phyloP scores from a whole-genome alignment of 2,888 invertebrate genomes.

The Lepidonotus clava region DNA sequence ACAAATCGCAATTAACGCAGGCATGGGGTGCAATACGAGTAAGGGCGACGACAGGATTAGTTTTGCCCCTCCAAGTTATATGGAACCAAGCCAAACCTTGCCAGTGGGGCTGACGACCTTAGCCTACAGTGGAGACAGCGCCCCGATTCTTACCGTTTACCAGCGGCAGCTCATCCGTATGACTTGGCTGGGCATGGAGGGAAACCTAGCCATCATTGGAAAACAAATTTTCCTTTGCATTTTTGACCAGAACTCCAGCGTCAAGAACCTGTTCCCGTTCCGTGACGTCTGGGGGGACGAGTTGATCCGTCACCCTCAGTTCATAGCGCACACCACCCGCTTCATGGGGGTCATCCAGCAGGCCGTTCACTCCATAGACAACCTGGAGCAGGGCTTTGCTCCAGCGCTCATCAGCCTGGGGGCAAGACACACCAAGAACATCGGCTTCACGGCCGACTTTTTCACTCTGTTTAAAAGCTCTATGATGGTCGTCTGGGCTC shows the following conservation, averaged over 20 bases:
- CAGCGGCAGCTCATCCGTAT: neutral
- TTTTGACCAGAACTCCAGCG: conserved; percentile 11
- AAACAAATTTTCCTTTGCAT: conserved; percentile 40
- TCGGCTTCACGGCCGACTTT: conserved; percentile 19
- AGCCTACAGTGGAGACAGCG: too few relatives aligned
- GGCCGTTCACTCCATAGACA: neutral
- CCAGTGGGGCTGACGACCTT: neutral
- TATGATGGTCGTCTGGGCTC: neutral
- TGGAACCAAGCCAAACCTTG: too few relatives aligned
- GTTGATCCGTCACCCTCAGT: neutral
- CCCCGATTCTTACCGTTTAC: neutral
- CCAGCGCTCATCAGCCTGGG: conserved; percentile 28
- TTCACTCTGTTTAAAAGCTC: conserved; percentile 27
- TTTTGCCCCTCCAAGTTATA: too few relatives aligned
- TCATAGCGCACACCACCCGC: conserved; percentile 31
- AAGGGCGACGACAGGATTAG: conserved; percentile 10
- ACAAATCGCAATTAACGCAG: neutral
- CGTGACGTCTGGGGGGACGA: conserved; percentile 43
- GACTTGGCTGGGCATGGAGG: conserved; percentile 21
- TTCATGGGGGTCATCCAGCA: conserved; percentile 39
- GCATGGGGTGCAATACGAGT: neutral
- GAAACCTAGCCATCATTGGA: neutral
- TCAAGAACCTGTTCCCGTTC: conserved; percentile 33
- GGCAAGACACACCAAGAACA: conserved; percentile 2
- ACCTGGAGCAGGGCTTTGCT: conserved; percentile 24